Percentiles rank a stretch among this genome's conserved stretches.
phyloP scores from a whole-genome alignment of 2,888 invertebrate species.

The Prosapia bicincta region DNA sequence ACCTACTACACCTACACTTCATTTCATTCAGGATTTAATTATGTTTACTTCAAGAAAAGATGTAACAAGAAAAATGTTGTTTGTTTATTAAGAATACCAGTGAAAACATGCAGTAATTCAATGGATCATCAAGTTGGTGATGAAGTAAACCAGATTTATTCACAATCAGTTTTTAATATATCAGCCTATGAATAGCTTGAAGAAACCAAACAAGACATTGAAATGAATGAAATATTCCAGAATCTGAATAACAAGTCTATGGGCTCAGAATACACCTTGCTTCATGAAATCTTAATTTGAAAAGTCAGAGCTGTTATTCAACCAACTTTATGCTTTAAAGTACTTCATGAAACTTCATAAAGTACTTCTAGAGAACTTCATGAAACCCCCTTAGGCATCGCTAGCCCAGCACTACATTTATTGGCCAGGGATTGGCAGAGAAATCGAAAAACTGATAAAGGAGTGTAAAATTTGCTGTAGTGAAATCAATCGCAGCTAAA shows the following conservation, averaged over 20 bases:
- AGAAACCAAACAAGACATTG: neutral
- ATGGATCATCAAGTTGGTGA: neutral
- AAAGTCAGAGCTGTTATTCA: neutral
- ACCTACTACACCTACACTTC: neutral
- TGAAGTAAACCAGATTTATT: no score
- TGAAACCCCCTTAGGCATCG: slow-evolving; percentile 7
- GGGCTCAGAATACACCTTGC: neutral
- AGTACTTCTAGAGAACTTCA: no score
- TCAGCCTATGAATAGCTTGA: neutral
- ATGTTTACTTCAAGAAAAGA: neutral
- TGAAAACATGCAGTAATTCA: neutral
- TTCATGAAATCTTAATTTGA: neutral
- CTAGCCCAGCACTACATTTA: slow-evolving; percentile 9
- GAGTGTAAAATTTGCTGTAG: no score
- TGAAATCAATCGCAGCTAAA: no score
- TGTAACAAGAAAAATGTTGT: neutral
- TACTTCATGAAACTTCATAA: no score
- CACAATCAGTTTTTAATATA: neutral
- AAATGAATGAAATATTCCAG: neutral
- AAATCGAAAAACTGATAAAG: no score
- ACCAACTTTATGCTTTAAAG: neutral
- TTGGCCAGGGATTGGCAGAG: no score
- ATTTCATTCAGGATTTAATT: neutral
- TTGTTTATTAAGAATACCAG: neutral
- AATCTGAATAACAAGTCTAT: neutral